phyloP scores from a whole-genome alignment of 2,113 vertebrate species.

The Syngnathus scovelli region DNA sequence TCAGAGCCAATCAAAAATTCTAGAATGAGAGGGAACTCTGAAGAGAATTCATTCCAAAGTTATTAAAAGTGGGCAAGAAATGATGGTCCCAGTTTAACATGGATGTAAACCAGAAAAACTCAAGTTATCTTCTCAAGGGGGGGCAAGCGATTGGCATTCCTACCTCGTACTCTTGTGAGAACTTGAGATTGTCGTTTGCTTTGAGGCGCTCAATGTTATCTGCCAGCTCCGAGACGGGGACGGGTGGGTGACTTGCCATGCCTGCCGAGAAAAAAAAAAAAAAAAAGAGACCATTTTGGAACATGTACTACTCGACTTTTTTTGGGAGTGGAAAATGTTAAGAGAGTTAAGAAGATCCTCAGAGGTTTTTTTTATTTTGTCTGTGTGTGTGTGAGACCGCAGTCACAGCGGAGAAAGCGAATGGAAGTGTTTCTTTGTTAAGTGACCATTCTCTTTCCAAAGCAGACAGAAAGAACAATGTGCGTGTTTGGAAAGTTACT shows the following conservation, averaged over 20 bases:
- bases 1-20: too few relatives aligned
- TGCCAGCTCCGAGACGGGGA: constrained; percentile 89
- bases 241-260: constrained; percentile 93
- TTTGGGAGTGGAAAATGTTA: constrained; percentile 42
- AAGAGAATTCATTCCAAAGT: background rate
- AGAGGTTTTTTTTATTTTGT: constrained; percentile 36
- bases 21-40: background rate
- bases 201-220: constrained; percentile 94
- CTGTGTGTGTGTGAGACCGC: constrained; percentile 42
- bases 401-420: constrained; percentile 44
- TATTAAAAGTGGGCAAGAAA: constrained; percentile 8
- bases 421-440: constrained; percentile 54
- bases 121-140: constrained; percentile 17
- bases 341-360: constrained; percentile 38
- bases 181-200: constrained; percentile 97
- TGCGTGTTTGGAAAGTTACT: constrained; percentile 61
- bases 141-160: constrained; percentile 47
- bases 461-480: constrained; percentile 48
- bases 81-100: constrained; percentile 5
- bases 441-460: constrained; percentile 47
- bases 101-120: constrained; percentile 16
- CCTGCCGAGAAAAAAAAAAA: constrained; percentile 66
- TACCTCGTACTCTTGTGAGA: constrained; percentile 99
- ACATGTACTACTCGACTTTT: constrained; percentile 20
- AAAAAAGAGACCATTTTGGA: constrained; percentile 37